Conservation (phyloP, 2,797 vertebrate species). For the Bradypodion ventrale region DNA sequence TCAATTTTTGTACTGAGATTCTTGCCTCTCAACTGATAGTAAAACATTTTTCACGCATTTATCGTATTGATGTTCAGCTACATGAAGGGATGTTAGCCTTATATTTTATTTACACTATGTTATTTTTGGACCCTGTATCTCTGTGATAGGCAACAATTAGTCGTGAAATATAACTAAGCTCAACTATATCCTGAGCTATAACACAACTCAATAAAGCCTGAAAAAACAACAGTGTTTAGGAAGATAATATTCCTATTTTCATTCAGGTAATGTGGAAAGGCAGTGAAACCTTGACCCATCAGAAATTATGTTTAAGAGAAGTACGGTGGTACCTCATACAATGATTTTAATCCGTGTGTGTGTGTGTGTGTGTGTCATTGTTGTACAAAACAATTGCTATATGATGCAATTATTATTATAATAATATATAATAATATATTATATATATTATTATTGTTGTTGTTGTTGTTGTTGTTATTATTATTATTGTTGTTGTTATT, state of each 20-base stretch:
- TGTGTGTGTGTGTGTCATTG: no score
- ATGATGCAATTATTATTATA: no score
- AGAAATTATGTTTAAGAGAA: not conserved
- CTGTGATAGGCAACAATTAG: constrained; percentile 21
- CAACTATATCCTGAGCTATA: no score
- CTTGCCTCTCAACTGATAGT: constrained; percentile 55
- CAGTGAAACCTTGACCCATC: not conserved
- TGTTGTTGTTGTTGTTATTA: no score
- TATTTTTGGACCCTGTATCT: not conserved
- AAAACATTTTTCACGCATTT: constrained; percentile 60
- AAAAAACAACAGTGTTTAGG: constrained; percentile 26
- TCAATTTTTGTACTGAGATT: constrained; percentile 61
- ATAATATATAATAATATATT: no score
- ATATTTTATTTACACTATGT: constrained; percentile 42
- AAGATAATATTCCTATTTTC: not conserved
- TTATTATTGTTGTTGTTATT: no score
- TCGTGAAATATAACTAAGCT: constrained; percentile 38
- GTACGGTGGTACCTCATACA: no score
- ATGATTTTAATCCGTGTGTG: no score
- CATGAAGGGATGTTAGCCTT: constrained; percentile 8
- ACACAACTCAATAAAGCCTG: constrained; percentile 42
- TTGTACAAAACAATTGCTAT: no score
- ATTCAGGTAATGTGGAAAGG: not conserved
- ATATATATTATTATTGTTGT: no score
- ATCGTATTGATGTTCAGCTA: constrained; percentile 28